These are phyloP conservation scores for Eurosta solidaginis DNA, from an alignment of 1,140 invertebrate species.

Conservation along the genomic window DNA sequence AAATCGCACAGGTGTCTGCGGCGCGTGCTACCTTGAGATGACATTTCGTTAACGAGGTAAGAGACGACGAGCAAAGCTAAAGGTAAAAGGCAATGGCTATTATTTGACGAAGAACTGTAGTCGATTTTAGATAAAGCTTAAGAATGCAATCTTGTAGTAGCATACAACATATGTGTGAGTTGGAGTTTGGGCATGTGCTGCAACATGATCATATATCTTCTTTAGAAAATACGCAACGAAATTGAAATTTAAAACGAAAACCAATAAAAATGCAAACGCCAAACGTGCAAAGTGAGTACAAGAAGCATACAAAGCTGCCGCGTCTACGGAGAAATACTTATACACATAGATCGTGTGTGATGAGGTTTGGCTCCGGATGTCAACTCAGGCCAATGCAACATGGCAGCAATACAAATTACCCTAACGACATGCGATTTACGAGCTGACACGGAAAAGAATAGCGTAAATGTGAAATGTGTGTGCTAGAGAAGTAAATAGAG, in stretches of 20 bases:
- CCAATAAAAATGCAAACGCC: constrained; percentile 29
- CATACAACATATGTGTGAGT: background rate
- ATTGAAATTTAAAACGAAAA: constrained; percentile 31
- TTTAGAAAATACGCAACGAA: constrained; percentile 27
- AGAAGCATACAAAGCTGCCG: background rate
- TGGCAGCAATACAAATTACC: constrained; percentile 27
- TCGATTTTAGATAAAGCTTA: background rate
- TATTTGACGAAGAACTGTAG: too few relatives aligned
- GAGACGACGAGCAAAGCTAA: background rate
- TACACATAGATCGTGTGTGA: background rate
- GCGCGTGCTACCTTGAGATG: background rate
- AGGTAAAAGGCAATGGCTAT: background rate
- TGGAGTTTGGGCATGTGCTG: background rate
- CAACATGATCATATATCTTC: constrained; percentile 25
- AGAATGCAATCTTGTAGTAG: background rate
- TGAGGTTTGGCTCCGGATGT: background rate
- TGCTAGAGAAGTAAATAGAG: background rate
- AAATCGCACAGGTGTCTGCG: constrained; percentile 30
- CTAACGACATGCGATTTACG: background rate
- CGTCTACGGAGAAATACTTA: background rate
- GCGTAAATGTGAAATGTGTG: background rate
- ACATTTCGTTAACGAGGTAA: constrained; percentile 20
- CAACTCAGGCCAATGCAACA: background rate
- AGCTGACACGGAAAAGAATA: background rate
- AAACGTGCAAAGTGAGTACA: too few relatives aligned